Percentiles rank a stretch among this genome's conserved stretches.
phyloP scores from a whole-genome alignment of 2,797 vertebrate species.

The Acestrorhynchus altus region DNA sequence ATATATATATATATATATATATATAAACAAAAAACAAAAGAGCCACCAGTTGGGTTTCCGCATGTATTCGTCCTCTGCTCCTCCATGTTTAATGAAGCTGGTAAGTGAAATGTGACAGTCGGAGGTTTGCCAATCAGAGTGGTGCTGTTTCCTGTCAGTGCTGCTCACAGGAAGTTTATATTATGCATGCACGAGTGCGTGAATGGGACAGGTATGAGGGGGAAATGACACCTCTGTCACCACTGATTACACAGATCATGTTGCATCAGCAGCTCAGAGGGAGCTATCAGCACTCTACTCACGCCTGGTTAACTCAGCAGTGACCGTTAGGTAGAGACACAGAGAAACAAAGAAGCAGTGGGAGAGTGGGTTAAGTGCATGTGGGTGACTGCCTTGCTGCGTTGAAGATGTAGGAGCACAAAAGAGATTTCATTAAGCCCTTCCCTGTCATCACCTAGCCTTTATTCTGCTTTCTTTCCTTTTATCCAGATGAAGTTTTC shows the following conservation, averaged over 20 bases:
- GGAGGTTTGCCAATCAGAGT: constrained; percentile 49
- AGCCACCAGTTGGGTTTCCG: constrained; percentile 2
- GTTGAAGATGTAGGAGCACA: not conserved
- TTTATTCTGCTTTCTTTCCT: not conserved
- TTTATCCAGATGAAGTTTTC: no score
- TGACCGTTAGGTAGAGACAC: not conserved
- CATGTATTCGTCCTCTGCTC: not conserved
- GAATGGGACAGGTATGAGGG: not conserved
- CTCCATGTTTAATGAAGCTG: constrained; percentile 47
- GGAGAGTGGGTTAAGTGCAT: not conserved
- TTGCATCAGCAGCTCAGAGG: not conserved
- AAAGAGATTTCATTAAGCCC: not conserved
- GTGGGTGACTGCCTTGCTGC: not conserved
- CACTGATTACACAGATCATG: constrained; percentile 24
- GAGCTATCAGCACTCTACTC: not conserved
- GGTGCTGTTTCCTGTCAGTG: constrained; percentile 52
- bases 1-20: not conserved
- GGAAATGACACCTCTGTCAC: constrained; percentile 28
- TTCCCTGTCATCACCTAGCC: not conserved
- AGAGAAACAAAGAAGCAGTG: not conserved
- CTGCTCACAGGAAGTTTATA: constrained; percentile 49
- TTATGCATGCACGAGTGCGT: constrained; percentile 52
- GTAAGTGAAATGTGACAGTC: constrained; percentile 36
- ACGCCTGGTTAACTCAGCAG: constrained; percentile 6
- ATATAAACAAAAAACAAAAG: constrained; percentile 20